These are phyloP conservation scores for Unio pictorum DNA, from an alignment of 2,888 invertebrate species.

Conservation along the genomic window DNA sequence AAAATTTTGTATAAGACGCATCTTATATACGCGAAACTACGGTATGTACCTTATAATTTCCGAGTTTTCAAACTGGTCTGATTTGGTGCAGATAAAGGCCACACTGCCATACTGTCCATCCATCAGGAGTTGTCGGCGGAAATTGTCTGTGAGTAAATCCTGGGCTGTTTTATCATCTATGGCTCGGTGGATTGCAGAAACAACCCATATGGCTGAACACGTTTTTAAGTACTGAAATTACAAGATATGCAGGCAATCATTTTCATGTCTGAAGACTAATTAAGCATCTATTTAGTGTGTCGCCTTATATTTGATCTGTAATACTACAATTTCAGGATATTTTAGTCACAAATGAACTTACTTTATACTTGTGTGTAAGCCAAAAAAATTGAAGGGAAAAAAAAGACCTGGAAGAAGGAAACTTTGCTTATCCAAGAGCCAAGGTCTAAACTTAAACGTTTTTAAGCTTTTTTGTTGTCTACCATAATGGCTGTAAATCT, in stretches of 20 bases:
- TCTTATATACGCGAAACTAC: too few species aligned
- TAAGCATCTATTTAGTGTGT: not conserved
- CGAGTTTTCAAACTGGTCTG: constrained; percentile 48
- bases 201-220: constrained; percentile 59
- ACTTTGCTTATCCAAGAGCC: too few species aligned
- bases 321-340: not conserved
- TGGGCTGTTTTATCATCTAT: constrained; percentile 58
- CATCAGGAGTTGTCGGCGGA: constrained; percentile 60
- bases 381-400: too few species aligned
- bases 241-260: not conserved
- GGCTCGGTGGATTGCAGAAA: constrained; percentile 54
- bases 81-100: constrained; percentile 59
- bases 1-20: too few species aligned
- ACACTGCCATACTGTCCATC: constrained; percentile 59
- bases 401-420: too few species aligned
- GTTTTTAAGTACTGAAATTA: constrained; percentile 52
- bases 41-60: constrained; percentile 53
- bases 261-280: not conserved
- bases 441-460: too few species aligned
- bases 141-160: constrained; percentile 54
- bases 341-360: too few species aligned
- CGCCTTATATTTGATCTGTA: not conserved
- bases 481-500: too few species aligned
- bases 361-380: too few species aligned
- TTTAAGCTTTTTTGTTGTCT: too few species aligned